phyloP scores from a whole-genome alignment of 2,113 vertebrate species.

The Siniperca chuatsi region DNA sequence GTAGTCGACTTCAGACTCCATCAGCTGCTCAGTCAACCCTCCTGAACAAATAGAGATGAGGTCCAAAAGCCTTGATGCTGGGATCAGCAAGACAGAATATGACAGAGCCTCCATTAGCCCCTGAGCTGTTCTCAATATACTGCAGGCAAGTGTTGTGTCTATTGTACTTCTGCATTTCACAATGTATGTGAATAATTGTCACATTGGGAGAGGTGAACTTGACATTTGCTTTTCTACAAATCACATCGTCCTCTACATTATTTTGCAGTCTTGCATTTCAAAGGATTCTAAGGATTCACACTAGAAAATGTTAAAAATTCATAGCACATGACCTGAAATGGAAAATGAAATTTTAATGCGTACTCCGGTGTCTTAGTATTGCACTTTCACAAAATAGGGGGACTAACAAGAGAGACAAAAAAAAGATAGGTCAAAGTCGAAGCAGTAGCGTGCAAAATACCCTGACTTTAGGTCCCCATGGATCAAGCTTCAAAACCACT shows the following conservation, averaged over 20 bases:
- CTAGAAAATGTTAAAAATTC: background rate
- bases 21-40: conserved; percentile 44
- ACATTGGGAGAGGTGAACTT: background rate
- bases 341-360: background rate
- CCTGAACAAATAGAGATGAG: conserved; percentile 25
- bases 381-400: background rate
- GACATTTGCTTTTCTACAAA: conserved; percentile 2
- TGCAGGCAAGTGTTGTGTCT: background rate
- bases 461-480: background rate
- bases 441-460: background rate
- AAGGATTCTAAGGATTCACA: background rate
- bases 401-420: too few species aligned
- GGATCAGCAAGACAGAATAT: conserved; percentile 20
- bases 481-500: background rate
- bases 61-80: conserved; percentile 31
- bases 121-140: background rate
- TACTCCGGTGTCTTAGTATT: background rate
- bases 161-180: background rate
- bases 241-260: too few species aligned
- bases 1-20: conserved; percentile 40
- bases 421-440: background rate
- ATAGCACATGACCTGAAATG: background rate
- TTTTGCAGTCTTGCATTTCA: background rate
- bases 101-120: conserved; percentile 19
- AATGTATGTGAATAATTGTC: background rate